phyloP scores from a whole-genome alignment of 2,888 invertebrate species.

The Cepaea hortensis region DNA sequence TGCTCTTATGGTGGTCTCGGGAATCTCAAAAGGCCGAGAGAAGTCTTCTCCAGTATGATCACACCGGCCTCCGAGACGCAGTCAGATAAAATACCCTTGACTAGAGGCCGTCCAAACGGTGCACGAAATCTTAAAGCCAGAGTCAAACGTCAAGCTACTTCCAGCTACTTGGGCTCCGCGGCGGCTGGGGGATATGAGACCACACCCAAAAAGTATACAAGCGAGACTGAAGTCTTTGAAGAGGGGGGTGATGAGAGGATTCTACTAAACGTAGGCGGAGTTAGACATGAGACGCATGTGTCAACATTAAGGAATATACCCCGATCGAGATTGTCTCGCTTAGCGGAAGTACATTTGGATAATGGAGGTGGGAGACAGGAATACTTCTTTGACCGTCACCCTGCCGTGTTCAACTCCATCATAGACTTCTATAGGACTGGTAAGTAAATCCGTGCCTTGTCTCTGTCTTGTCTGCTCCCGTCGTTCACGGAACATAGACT shows the following conservation, averaged over 20 bases:
- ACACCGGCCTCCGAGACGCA: conserved; percentile 11
- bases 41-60: conserved; percentile 29
- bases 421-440: conserved; percentile 75
- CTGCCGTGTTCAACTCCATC: conserved; percentile 74
- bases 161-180: conserved; percentile 36
- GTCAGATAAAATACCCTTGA: conserved; percentile 37
- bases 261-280: conserved; percentile 74
- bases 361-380: conserved; percentile 62
- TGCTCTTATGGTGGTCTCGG: background rate
- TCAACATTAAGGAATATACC: conserved; percentile 70
- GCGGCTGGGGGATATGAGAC: conserved; percentile 27
- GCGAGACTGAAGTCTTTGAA: conserved; percentile 8
- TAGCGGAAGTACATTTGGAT: conserved; percentile 68
- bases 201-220: conserved; percentile 9
- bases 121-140: conserved; percentile 10
- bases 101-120: background rate
- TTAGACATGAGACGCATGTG: conserved; percentile 74
- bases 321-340: conserved; percentile 70
- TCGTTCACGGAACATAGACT: conserved; percentile 62
- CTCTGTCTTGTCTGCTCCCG: too few species aligned
- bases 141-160: conserved; percentile 36
- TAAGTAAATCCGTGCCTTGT: conserved; percentile 50
- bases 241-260: conserved; percentile 62
- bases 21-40: background rate
- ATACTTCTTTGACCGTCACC: conserved; percentile 75